phyloP scores from a whole-genome alignment of 2,888 invertebrate genomes.

The Drosophila paranaensis region DNA sequence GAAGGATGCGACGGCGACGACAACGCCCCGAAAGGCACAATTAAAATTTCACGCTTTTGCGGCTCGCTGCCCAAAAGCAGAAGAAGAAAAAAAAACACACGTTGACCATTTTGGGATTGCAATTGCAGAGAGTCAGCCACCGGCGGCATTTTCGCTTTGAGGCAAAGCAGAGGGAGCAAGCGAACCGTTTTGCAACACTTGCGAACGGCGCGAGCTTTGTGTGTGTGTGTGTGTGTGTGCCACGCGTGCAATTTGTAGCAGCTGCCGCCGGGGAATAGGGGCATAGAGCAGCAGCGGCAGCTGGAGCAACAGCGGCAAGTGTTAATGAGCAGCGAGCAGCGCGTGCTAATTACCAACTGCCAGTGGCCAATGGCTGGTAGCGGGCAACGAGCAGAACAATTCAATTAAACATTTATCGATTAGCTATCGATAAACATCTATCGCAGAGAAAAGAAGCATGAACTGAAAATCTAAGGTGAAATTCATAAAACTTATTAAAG shows the following conservation, averaged over 20 bases:
- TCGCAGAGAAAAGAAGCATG: background rate
- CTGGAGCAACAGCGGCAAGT: conserved; percentile 23
- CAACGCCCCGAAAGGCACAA: conserved; percentile 79
- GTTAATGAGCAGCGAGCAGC: conserved; percentile 56
- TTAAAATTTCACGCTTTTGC: conserved; percentile 76
- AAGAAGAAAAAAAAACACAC: conserved; percentile 37
- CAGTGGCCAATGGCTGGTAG: background rate
- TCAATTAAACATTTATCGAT: conserved; percentile 9
- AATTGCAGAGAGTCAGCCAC: conserved; percentile 4
- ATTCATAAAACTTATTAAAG: background rate
- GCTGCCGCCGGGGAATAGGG: conserved; percentile 46
- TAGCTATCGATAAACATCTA: background rate
- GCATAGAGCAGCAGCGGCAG: background rate
- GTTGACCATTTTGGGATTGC: conserved; percentile 63
- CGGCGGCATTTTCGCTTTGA: conserved; percentile 74
- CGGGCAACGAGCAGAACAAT: conserved; percentile 7
- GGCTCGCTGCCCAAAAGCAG: conserved; percentile 56
- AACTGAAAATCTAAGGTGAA: background rate
- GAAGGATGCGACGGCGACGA: conserved; percentile 56
- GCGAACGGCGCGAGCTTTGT: background rate
- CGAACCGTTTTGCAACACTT: conserved; percentile 10
- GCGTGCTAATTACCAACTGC: conserved; percentile 71
- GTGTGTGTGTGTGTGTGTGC: conserved; percentile 39
- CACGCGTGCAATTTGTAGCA: conserved; percentile 69
- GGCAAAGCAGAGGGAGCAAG: conserved; percentile 31